phyloP scores from a whole-genome alignment of 2,113 vertebrate species.

The Bos indicus region DNA sequence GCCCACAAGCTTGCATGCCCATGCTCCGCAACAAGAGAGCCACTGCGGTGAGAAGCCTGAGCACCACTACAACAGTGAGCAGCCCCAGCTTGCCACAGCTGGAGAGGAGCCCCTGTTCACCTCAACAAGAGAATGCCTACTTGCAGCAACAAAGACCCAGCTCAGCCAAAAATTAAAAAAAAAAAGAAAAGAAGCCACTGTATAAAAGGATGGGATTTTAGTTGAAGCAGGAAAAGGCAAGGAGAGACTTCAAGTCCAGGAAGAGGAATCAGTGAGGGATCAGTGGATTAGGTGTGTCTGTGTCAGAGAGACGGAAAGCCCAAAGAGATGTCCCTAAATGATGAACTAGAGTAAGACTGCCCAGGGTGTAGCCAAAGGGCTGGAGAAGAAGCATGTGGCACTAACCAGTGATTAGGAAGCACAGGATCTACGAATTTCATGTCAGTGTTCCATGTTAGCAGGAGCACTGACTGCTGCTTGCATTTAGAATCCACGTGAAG shows the following conservation, averaged over 20 bases:
- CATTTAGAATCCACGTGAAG: not conserved
- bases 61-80: rapidly evolving
- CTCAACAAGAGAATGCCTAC: not conserved
- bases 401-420: not conserved
- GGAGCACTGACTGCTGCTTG: not conserved
- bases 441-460: rapidly evolving
- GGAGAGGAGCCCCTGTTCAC: not conserved
- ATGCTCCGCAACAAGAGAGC: not conserved
- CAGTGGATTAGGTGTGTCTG: not conserved
- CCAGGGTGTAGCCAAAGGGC: not conserved
- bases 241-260: too few relatives aligned
- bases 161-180: not conserved
- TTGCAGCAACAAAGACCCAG: not conserved
- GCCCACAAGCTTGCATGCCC: not conserved
- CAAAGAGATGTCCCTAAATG: not conserved
- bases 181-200: not conserved
- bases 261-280: not conserved
- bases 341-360: not conserved
- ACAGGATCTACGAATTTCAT: rapidly evolving
- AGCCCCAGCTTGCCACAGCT: not conserved
- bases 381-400: not conserved
- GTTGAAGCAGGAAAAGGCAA: not conserved
- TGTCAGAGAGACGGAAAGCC: not conserved
- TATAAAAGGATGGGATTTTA: not conserved
- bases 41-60: not conserved